Evolutionary conservation across 1,140 invertebrate genomes (phyloP), one percentile per base, ranked within the genome.

Genomic region (Eupristina koningsbergeri): DNA sequence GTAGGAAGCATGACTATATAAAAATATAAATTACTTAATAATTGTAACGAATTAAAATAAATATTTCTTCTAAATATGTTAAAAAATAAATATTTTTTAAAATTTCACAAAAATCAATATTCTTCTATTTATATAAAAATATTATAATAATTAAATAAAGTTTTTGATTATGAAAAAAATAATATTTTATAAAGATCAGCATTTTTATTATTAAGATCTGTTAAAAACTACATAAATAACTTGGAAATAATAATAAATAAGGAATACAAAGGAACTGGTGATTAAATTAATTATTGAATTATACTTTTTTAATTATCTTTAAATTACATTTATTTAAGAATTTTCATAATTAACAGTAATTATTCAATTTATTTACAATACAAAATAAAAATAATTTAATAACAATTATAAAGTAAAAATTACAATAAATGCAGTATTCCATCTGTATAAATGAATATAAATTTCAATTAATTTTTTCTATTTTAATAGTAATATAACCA

Each of bases 301-400:
- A 13, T 77, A 69, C 69, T 69, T 73, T 45, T 73, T 73, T 29
- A 67, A 79, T 83, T 73, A 61, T 73, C 50, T 41, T 73, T 61
- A 78, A 63, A 61, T 67, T 79, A 73, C 58, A 79, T 71, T 17
- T 29, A 83, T 63, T 77, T 69, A 19, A 76, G 64, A 79, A 39
- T 31, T 34, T 61, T 50, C 53, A 31, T 79, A 47, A 47, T 58
- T 63, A 22, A 61, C 47, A 71, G 17, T 61, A 71, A 73, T 15
- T 31, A 7, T 73, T 83, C 63, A n/a, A 63, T 34, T 13, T 83
- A 83, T 83, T 79, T 79, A 79, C 50, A 79, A 78, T 69, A 58
- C 0, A 69, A 77, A 36, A 58, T 31, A 8, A 22, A 31, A 78
- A 77, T 31, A 41, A n/a, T 58, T 19, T 61, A 13, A 61, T 47